Conservation (phyloP, 2,113 vertebrate genomes). For the Notarius quadriscutis region DNA sequence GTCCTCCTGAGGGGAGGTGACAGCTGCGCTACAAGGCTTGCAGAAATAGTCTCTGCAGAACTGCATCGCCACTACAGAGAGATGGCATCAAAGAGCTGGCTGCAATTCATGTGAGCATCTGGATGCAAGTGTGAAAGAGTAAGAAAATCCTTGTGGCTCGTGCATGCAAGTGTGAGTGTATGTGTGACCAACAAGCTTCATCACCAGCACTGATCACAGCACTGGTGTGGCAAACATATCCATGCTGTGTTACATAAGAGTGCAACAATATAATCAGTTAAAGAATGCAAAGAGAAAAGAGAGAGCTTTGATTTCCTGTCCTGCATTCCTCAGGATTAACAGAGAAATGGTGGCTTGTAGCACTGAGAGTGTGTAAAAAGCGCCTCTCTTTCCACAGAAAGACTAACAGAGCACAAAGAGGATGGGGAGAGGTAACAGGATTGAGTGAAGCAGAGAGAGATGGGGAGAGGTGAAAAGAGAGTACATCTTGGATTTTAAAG, state of each 20-base stretch:
- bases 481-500: conserved; percentile 26
- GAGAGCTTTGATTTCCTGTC: background rate
- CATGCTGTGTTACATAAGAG: conserved; percentile 43
- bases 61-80: conserved; percentile 67
- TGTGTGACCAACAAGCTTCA: conserved; percentile 38
- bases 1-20: conserved; percentile 76
- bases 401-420: conserved; percentile 32
- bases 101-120: conserved; percentile 38
- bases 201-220: conserved; percentile 43
- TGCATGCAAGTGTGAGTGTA: conserved; percentile 29
- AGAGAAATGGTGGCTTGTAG: conserved; percentile 21
- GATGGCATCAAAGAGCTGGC: conserved; percentile 54
- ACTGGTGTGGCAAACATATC: conserved; percentile 40
- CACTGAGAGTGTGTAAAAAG: conserved; percentile 20
- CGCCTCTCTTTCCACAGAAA: conserved; percentile 37
- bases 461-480: conserved; percentile 11
- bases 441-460: conserved; percentile 15
- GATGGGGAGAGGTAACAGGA: background rate
- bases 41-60: conserved; percentile 77
- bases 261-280: conserved; percentile 32
- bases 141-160: conserved; percentile 18
- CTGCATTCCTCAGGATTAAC: conserved; percentile 7
- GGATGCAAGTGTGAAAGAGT: conserved; percentile 32
- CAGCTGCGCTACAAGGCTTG: conserved; percentile 74
- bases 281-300: conserved; percentile 30